Evolutionary conservation across 2,888 invertebrate species (phyloP).

Genomic region (Lithophane ornitopus): DNA sequence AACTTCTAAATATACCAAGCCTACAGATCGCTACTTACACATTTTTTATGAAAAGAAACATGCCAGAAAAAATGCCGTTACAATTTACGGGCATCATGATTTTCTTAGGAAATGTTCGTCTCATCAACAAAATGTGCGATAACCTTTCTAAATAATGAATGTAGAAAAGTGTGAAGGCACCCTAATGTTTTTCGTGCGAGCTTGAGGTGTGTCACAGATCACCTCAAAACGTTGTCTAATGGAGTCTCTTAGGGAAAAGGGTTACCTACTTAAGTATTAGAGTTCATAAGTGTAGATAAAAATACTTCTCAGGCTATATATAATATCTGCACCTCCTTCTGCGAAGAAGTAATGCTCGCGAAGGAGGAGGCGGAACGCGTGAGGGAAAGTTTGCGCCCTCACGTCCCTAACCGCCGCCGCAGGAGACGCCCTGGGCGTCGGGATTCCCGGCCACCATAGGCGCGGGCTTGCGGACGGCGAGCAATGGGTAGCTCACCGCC

Average conservation of each 20-base stretch:
- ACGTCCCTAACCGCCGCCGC: too few species aligned
- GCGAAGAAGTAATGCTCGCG: too few species aligned
- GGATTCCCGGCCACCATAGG: too few species aligned
- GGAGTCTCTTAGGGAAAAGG: neutral
- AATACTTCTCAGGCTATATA: conserved; percentile 1
- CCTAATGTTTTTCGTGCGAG: conserved; percentile 21
- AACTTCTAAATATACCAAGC: neutral
- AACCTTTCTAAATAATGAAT: conserved; percentile 60
- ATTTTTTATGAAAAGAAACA: conserved; percentile 3
- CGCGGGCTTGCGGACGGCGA: too few species aligned
- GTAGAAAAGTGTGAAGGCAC: conserved; percentile 6
- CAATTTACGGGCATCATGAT: conserved; percentile 41
- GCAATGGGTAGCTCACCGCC: too few species aligned
- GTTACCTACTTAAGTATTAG: neutral
- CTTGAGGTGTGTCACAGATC: conserved; percentile 26
- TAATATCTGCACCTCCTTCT: too few species aligned
- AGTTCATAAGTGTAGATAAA: neutral
- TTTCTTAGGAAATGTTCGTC: conserved; percentile 46
- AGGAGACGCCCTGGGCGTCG: too few species aligned
- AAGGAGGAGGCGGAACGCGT: too few species aligned
- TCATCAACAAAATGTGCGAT: conserved; percentile 46
- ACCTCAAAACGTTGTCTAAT: conserved; percentile 5
- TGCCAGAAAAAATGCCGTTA: conserved; percentile 4
- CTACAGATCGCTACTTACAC: neutral
- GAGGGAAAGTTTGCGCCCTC: too few species aligned